Conservation (phyloP, 1,140 invertebrate species). For the Dendrolimus punctatus region DNA sequence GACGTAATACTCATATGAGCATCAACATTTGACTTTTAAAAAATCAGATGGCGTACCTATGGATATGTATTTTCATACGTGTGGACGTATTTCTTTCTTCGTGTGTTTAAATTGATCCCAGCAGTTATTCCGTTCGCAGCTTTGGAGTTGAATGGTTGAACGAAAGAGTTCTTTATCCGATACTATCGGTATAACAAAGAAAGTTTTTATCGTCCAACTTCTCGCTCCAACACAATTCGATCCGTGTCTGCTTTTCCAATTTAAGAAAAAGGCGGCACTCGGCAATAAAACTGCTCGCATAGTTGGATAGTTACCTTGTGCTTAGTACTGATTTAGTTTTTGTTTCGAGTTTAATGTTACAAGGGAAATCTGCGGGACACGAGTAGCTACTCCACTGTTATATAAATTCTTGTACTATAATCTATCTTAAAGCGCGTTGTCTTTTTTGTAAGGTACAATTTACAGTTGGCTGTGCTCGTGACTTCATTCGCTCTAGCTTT, state of each 20-base stretch:
- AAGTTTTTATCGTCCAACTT: slow-evolving; percentile 65
- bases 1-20: neutral
- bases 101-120: neutral
- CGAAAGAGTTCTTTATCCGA: slow-evolving; percentile 49
- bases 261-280: slow-evolving; percentile 42
- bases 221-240: slow-evolving; percentile 32
- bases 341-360: neutral
- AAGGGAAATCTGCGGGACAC: no score
- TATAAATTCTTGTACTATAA: no score
- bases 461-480: no score
- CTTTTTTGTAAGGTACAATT: no score
- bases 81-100: no score
- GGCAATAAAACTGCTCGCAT: slow-evolving; percentile 5
- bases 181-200: slow-evolving; percentile 65
- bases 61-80: no score
- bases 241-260: slow-evolving; percentile 58
- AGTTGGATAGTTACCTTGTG: neutral
- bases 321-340: neutral
- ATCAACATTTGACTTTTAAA: neutral
- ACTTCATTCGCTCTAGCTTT: no score
- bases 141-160: slow-evolving; percentile 25
- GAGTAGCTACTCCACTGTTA: no score
- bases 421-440: no score
- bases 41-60: no score
- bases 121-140: slow-evolving; percentile 21